Base-by-base conservation (phyloP, 2,888 invertebrate genomes). In the Timema podura region DNA sequence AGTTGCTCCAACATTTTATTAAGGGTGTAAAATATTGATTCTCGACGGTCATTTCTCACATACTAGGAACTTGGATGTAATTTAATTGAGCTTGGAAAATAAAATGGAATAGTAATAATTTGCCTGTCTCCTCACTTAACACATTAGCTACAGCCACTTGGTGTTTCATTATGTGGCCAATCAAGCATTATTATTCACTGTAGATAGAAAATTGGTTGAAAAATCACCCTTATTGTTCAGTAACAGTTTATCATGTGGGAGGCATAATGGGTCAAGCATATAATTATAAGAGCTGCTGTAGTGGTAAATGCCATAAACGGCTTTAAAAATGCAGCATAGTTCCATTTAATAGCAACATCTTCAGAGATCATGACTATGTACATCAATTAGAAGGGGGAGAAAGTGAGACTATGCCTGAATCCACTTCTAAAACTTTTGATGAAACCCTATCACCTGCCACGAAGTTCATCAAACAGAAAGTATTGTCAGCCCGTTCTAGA, bases 1-100 rank as follows among this genome's bases (percentile, higher is more conserved):
- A 77, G 57, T 80, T 78, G 78, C 75, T 80, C 57, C 65, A 74
- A 48, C 77, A 79, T 73, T 77, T 78, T 67, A 69, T 6, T 6
- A 15, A 54, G 6, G n/a, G 15, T 11, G 15, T 16, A 9, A 30
- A 57, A 54, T 54, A 7, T 54, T 8, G 8, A 6, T 57, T 13
- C 10, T 9, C 9, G 9, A 3, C 8, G 13, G 13, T 9, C 57
- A 57, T 30, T 57, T 11, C 13, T 57, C 57, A 9, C 57, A 57
- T 57, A 54, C 57, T 16, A 8, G n/a, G 57, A 13, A 10, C 30
- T 16, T 5, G 15, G 13, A 57, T 11, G 61, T 44, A 30, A 61
- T 44, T 30, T 44, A 30, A 61, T 44, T 30, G 30, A 30, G 30
- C 30, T 30, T 30, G 30, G 30, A 30, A 30, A 30, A 30, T 30